Conservation (phyloP, 2,113 vertebrate genomes). For the Alethe diademata region DNA sequence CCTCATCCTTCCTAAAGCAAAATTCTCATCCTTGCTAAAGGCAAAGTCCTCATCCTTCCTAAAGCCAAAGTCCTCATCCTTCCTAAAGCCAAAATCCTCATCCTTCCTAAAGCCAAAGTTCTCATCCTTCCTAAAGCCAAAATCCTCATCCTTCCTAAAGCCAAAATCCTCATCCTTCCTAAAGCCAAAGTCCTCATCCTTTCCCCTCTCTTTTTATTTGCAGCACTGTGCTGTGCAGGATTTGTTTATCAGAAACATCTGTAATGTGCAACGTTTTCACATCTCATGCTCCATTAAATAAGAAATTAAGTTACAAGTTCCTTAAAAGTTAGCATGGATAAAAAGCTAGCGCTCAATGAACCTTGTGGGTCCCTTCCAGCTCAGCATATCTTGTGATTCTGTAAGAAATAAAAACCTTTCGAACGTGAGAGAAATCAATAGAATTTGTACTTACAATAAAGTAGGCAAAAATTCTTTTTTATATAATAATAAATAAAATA, state of each 20-base stretch:
- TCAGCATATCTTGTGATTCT: background rate
- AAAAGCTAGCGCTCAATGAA: background rate
- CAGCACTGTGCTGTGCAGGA: background rate
- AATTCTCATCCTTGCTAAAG: no score
- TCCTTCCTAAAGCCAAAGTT: background rate
- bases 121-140: no score
- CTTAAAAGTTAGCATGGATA: background rate
- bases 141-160: background rate
- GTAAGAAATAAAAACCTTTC: background rate
- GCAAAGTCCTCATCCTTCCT: no score
- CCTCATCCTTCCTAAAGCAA: no score
- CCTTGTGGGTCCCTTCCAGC: background rate
- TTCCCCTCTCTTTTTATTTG: fast-evolving
- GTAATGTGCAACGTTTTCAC: background rate
- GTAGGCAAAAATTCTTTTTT: background rate
- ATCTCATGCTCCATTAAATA: background rate
- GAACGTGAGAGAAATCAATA: background rate
- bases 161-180: no score
- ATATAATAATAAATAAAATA: background rate
- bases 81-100: no score
- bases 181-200: background rate
- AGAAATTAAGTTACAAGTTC: background rate
- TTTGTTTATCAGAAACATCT: background rate
- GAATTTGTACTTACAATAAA: background rate
- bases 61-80: background rate